Evolutionary conservation across 2,797 vertebrate genomes (phyloP), one percentile per base, ranked within the genome.

Genomic region (Poeciliopsis infans): DNA sequence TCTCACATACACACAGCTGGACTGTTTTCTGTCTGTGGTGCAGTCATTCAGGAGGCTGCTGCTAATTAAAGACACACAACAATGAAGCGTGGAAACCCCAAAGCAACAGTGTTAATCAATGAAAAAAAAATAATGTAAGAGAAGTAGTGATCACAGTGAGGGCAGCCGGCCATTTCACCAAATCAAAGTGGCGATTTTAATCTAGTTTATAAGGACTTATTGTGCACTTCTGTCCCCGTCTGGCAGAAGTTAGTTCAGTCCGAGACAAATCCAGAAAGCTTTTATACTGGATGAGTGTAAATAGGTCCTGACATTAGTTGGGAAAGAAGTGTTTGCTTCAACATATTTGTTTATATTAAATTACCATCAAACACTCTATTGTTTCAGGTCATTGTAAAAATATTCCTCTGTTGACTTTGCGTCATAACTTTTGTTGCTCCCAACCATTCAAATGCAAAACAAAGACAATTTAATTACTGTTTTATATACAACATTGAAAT

Each of bases 61-160:
- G 83, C 88, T 94, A 92, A 92, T 94, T 93, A 89, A 92, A 90
- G 85, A 71, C 72, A 76, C 72, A 73, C 85, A 87, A 88, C 78
- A 88, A 84, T 85, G 79, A 86, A 86, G 86, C 78, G 74, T 16
- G 71, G 81, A 86, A 88, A 84, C 83, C 90, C 89, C 88, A 86
- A 76, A 88, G 89, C 89, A 90, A 85, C 91, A 83, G 87, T 89
- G 88, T 89, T 93, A 87, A 92, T 92, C 87, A 91, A 70, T 89
- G 87, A 84, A 82, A 41, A 94, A 94, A 93, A 25, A 51, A 49
- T 88, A 89, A 92, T 92, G 90, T 92, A 86, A 89, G 86, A 89
- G 84, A 85, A 86, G 64, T 49, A 71, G 89, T 90, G 89, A 92
- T 94, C 89, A 94, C 79, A 66, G 84, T 5, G 2, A 83, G 88